Evolutionary conservation across 2,888 invertebrate genomes (phyloP), one percentile per base, ranked within the genome.

Genomic region (Sarcophaga subvicina): DNA sequence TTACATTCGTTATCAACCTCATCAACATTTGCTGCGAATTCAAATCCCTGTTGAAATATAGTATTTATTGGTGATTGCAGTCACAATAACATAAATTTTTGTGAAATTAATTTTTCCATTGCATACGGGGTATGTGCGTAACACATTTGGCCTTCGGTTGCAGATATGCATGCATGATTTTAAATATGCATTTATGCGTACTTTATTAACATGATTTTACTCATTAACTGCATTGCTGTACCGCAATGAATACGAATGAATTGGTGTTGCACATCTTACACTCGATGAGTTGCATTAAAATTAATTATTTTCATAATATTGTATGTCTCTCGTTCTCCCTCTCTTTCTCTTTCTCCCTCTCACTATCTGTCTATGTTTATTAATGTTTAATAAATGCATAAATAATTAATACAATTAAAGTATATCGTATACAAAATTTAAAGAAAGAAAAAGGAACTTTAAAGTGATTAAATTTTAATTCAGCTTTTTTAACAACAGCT

Each of bases 161-260:
- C 0, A 3, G 0, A 49, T 1, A 14, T 49, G 14, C 14, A 37
- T 5, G 37, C 37, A 37, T 37, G 17, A 77, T 71, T 67, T 49
- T 22, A 66, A 77, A 77, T 83, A 17, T 54, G 5, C 1, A 81
- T 82, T 62, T 62, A 73, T 80, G 12, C 54, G 49, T 71, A 69
- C 27, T 80, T 72, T 77, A 83, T 80, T 80, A 86, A 86, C 76
- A 77, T 80, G n/a, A 80, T 76, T 82, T 82, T 12, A 47, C 70
- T 78, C 78, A 85, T 86, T 82, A 71, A 82, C 75, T 64, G 60
- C 37, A 62, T 49, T 11, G 37, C 37, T 77, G 27, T 20, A n/a
- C 20, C 4, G 20, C n/a, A 14, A 20, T 73, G 27, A 59, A 69
- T 75, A 62, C 54, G 4, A 54, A 14, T 14, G 5, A 54, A 12